A percentile compares a stretch with the other conserved stretches of the same genome.
Evolutionary conservation across 2,888 invertebrate genomes (phyloP).

Genomic region (Frankliniella intonsa): DNA sequence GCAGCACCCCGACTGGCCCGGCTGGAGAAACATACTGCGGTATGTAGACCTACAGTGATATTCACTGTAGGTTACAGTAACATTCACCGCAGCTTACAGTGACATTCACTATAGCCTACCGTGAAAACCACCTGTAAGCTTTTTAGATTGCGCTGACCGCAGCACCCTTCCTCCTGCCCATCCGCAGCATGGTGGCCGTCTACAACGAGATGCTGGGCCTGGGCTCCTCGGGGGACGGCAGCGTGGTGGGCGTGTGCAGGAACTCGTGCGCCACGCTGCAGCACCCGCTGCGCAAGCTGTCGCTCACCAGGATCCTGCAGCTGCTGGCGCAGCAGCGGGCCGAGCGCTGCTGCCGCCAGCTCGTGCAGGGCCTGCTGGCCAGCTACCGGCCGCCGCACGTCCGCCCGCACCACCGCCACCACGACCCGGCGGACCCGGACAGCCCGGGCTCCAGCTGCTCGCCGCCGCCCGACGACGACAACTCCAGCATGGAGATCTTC

Average conservation of each 20-base stretch:
- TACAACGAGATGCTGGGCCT: conserved; percentile 59
- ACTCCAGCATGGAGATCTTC: conserved; percentile 67
- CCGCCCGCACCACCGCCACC: conserved; percentile 34
- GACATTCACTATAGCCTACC: too few species aligned
- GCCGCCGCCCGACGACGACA: conserved; percentile 46
- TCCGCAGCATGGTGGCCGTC: conserved; percentile 56
- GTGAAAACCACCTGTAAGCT: too few species aligned
- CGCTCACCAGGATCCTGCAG: conserved; percentile 66
- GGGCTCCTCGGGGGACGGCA: conserved; percentile 47
- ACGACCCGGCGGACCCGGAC: conserved; percentile 47
- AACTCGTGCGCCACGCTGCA: conserved; percentile 70
- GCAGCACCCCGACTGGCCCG: conserved; percentile 2
- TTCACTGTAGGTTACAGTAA: too few species aligned
- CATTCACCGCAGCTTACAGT: too few species aligned
- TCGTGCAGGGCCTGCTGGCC: conserved; percentile 64
- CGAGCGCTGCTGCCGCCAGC: conserved; percentile 63
- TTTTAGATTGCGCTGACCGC: too few species aligned
- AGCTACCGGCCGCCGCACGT: conserved; percentile 58
- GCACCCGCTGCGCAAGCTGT: conserved; percentile 65
- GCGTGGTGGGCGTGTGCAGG: conserved; percentile 60
- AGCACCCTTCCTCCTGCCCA: background rate
- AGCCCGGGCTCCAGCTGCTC: conserved; percentile 43
- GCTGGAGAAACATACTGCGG: background rate
- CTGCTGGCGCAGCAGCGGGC: conserved; percentile 62
- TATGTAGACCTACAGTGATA: background rate